A percentile compares a stretch with the other conserved stretches of the same genome.
Conservation (phyloP, 2,797 vertebrate species). For the Poeciliopsis presidionis region DNA sequence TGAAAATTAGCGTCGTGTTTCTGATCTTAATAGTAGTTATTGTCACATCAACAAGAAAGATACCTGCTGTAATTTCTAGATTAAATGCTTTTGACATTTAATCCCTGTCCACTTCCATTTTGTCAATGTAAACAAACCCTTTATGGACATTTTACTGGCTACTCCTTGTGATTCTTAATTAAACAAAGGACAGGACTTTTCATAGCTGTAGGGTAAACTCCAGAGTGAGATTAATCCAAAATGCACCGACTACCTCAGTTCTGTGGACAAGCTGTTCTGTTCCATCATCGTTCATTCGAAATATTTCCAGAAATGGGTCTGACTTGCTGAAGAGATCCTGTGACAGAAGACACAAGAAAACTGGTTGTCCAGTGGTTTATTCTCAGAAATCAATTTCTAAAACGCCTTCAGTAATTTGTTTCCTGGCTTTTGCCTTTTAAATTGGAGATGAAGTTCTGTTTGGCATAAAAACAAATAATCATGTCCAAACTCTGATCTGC, state of each 20-base stretch:
- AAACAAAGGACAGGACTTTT: not conserved
- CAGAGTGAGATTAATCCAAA: conserved; percentile 9
- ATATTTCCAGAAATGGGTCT: conserved; percentile 96
- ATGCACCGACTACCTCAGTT: conserved; percentile 85
- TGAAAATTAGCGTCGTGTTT: not conserved
- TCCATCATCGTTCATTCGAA: conserved; percentile 87
- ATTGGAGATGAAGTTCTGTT: conserved; percentile 8
- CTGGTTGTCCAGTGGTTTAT: not conserved
- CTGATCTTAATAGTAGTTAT: not conserved
- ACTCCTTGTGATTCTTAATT: not conserved
- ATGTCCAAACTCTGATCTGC: not conserved
- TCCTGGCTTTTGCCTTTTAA: not conserved
- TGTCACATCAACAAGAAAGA: not conserved
- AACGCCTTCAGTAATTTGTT: not conserved
- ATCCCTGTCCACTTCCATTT: not conserved
- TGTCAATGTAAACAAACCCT: not conserved
- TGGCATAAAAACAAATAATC: conserved; percentile 16
- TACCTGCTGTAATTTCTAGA: not conserved
- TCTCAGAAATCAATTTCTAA: not conserved
- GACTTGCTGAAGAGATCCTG: conserved; percentile 99
- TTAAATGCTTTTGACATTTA: not conserved
- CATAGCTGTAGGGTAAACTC: not conserved
- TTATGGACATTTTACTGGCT: not conserved
- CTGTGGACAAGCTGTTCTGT: conserved; percentile 94
- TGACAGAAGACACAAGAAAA: conserved; percentile 23